Evolutionary conservation across 53 echinoderm and acorn worm species (phyloP), one percentile per base, ranked within the genome.

Genomic region (Apostichopus leukothele): DNA sequence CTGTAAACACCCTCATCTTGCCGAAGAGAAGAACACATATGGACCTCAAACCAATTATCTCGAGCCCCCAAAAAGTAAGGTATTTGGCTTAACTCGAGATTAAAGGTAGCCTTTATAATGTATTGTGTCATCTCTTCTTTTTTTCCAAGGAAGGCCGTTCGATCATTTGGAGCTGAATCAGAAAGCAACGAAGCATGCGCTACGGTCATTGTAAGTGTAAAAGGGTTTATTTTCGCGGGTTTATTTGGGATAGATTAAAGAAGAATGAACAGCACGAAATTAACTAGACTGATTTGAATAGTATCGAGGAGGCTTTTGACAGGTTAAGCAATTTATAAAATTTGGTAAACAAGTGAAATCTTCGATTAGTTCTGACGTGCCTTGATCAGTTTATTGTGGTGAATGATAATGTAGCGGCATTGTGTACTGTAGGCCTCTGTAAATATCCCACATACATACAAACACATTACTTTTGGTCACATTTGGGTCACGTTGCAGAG

Each of bases 31-130:
- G 52, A 19, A 78, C 39, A 78, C 52, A 78, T 51, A 78, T 6
- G 52, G 52, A 52, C 79, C 79, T 78, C 79, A 78, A 78, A 78
- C 79, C 79, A 78, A 78, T 78, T 78, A 78, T 78, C 79, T 78
- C 51, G 53, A 53, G 50, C 79, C 63, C 9, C 63, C 63, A 13
- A 63, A 61, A 63, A 63, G 12, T 63, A 63, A 63, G 9, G 63
- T 63, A 63, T 63, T 63, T 7, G 12, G 11, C 63, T 63, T 63
- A 39, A 63, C 63, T 63, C 63, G 63, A 63, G 63, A 63, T 63
- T 63, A 63, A 39, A 16, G 63, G 16, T 9, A 63, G 16, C 63
- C 63, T 63, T 63, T 63, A 13, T 13, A 63, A 63, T 63, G 63
- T 16, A 63, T 63, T 63, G 63, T 63, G 63, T 63, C 16, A 13